Base-by-base conservation (phyloP, 2,888 invertebrate species). In the Nycteola revayana region DNA sequence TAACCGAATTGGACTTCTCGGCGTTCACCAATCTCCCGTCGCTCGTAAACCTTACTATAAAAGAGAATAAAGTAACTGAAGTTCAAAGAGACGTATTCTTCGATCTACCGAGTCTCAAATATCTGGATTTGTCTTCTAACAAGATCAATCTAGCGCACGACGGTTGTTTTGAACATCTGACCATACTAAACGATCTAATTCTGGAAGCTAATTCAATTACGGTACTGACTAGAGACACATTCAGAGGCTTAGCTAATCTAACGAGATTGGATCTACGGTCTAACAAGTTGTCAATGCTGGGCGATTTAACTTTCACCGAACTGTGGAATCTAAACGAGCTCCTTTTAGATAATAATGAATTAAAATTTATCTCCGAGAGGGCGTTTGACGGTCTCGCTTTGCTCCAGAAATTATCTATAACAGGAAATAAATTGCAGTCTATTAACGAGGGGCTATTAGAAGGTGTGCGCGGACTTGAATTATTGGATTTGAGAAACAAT, bases 51-150 rank as follows among this genome's bases (percentile, higher is more conserved):
- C 83, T 96, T 59, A 93, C 93, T 66, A 82, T 96, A 71, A 93
- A 94, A 62, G 93, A 94, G 60, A 96, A 96, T 84, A 90, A 92
- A 70, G 92, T 96, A 62, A 90, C 91, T 11, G 94, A 94, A 72
- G 90, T 96, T 63, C 92, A 93, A 68, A 90, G 93, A 42, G 92
- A 93, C 60, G 93, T 94, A 27, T 96, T 96, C 69, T 91, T 93
- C 27, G 93, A 94, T 75, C 79, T 95, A 45, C 95, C 95, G 1
- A 90, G 89, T 40, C 83, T 95, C 59, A 91, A 91, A 66, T 92
- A 93, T 51, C 91, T 98, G 43, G 93, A 93, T 68, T 90, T 98
- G 51, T 96, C 96, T 68, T 94, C 93, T 70, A 98, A 99, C 83
- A 93, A 93, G 64, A 91, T 98, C 50, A 94, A 94, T 64, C 91